Base-by-base conservation (phyloP, 2,888 invertebrate genomes). In the Parasteatoda lunata region DNA sequence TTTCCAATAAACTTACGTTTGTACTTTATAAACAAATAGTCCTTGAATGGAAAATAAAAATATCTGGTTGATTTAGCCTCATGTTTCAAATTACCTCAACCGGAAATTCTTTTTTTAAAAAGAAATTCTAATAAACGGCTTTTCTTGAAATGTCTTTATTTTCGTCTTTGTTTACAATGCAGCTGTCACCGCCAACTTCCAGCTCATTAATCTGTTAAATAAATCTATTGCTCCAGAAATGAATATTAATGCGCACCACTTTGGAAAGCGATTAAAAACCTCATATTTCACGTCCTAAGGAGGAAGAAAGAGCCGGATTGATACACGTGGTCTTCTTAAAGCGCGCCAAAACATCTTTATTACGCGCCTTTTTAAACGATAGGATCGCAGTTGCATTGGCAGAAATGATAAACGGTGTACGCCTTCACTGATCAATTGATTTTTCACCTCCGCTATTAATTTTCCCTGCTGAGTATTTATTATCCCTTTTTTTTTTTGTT, bases 381-480 rank as follows among this genome's bases (percentile, higher is more conserved):
- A 73, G 59, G 59, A 54, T 9, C 47, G 51, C 48, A 13, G 59
- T 15, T 11, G 7, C 75, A 64, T 83, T 48, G 77, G 83, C 71
- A 83, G 68, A 83, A 77, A 83, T 77, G 83, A 83, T 83, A 77
- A 83, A 83, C 83, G 83, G 76, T 59, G 52, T 11, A 68, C 82
- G 75, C 70, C 83, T 83, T 77, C 83, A 11, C 77, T 84, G 84
- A 84, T 84, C 84, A 78, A 84, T 84, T 84, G 84, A 84, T 84
- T 83, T 83, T 83, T 78, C 84, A 84, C 84, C 78, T 78, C 78
- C 78, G 65, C 78, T 73, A 84, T 84, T 84, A 84, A 84, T 84
- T 84, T 84, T 77, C 66, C 71, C 71, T 13, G n/a, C 45, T 7
- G 48, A 47, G 51, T 84, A 84, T 84, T 78, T 84, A 84, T 84